phyloP scores from a whole-genome alignment of 2,888 invertebrate genomes.

The Eulithis prunata region DNA sequence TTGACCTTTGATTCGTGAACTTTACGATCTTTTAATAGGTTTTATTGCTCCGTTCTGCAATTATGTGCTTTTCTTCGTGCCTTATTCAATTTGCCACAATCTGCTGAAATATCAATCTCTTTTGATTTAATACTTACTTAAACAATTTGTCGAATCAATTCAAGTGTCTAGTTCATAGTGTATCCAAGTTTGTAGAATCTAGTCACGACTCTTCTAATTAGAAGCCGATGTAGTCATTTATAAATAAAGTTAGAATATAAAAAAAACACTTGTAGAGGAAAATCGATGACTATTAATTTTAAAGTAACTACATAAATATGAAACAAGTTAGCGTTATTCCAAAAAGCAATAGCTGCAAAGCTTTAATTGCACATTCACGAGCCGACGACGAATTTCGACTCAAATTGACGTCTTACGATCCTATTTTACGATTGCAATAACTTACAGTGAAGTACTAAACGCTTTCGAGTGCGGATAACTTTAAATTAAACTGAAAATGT shows the following conservation, averaged over 20 bases:
- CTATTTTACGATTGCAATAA: constrained; percentile 64
- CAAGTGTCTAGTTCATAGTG: too few relatives aligned
- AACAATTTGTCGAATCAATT: too few relatives aligned
- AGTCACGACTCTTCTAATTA: too few relatives aligned
- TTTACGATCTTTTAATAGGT: constrained; percentile 23
- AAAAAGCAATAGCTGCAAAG: constrained; percentile 50
- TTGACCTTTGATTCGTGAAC: constrained; percentile 8
- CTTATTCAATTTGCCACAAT: not conserved
- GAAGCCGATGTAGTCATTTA: too few relatives aligned
- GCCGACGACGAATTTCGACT: constrained; percentile 57
- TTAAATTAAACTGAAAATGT: not conserved
- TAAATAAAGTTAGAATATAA: too few relatives aligned
- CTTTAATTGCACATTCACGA: constrained; percentile 66
- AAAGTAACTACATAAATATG: constrained; percentile 16
- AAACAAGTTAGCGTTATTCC: constrained; percentile 47
- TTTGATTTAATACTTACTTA: too few relatives aligned
- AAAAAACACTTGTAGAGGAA: too few relatives aligned
- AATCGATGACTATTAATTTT: too few relatives aligned
- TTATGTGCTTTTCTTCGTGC: not conserved
- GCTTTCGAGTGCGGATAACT: constrained; percentile 5
- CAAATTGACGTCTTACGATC: constrained; percentile 65
- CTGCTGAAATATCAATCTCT: not conserved
- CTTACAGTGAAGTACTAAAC: constrained; percentile 64
- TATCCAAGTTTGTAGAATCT: too few relatives aligned
- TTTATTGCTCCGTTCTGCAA: constrained; percentile 11